A percentile compares a stretch with the other conserved stretches of the same genome.
Conservation (phyloP, 2,797 vertebrate species). For the Petrocephalus schoutedeni region DNA sequence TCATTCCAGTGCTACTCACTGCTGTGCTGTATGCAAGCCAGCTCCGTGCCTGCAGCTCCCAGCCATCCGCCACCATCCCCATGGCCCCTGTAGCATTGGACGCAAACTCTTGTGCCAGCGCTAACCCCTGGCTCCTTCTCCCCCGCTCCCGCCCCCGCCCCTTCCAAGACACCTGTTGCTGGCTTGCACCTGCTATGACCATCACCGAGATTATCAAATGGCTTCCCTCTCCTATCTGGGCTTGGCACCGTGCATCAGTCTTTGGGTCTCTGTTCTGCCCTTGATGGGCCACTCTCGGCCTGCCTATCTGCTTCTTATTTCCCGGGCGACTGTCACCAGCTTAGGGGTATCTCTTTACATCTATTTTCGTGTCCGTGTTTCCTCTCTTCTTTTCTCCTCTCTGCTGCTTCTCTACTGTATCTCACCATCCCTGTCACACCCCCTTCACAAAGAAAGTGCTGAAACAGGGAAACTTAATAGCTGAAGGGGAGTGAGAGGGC, state of each 20-base stretch:
- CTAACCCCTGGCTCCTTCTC: background rate
- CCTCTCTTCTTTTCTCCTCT: background rate
- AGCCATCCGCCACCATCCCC: background rate
- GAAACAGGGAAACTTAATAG: constrained; percentile 14
- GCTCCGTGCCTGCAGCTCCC: background rate
- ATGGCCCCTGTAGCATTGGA: background rate
- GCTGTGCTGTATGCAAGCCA: background rate
- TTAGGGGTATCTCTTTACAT: background rate
- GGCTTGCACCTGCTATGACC: background rate
- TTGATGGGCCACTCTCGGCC: background rate
- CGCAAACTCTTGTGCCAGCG: background rate
- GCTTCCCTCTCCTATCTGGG: background rate
- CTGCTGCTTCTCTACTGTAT: background rate
- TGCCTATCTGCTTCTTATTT: background rate
- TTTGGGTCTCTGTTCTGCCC: background rate
- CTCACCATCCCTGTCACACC: background rate
- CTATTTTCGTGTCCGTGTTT: constrained; percentile 2
- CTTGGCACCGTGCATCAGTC: background rate
- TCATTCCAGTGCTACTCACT: background rate
- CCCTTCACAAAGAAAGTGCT: background rate
- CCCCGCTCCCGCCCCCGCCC: background rate
- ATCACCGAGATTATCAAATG: background rate
- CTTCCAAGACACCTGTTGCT: background rate
- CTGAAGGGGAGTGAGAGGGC: background rate
- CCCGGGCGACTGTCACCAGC: background rate